Evolutionary conservation across 30 jellyfish, hydroid and myxozoan genomes (phyloP), one percentile per base, ranked within the genome.

Genomic region (Cassiopea andromeda): DNA sequence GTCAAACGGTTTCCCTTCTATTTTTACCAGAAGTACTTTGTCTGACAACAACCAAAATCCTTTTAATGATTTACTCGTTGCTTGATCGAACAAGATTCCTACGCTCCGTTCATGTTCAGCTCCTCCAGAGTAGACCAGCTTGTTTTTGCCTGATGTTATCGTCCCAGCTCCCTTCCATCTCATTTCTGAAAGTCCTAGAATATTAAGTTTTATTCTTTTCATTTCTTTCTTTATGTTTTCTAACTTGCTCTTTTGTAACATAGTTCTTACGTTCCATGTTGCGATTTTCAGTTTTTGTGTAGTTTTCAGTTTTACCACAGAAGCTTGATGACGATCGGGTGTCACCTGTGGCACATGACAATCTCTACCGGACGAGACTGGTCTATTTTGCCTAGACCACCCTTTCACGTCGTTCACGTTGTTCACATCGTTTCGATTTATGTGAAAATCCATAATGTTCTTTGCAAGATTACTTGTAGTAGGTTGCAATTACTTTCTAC

Each of bases 201-300:
- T 49, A 48, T 49, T 49, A 4, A 77, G 18, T 38, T 47, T 49
- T 50, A 46, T 2, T 49, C 73, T 77, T 74, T n/a, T 54, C 73
- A 46, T 49, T 16, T 77, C 86, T 77, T 4, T 3, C 38, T 5
- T 44, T 18, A 46, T 38, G n/a, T 44, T 75, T n/a, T 44, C 73
- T 46, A 77, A 69, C 45, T 77, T 77, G 16, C 86, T 76, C 2
- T 44, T 57, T 45, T 77, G 74, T 1, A 12, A 50, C 74, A 77
- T 49, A 48, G 86, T 77, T 60, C 86, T 43, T 44, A 50, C 86
- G 18, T 77, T 77, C 74, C 86, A 77, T 48, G 86, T 77, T 18
- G 43, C 74, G 48, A 77, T 57, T 49, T 69, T 49, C 47, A 49
- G n/a, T 2, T 48, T 64, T 49, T 38, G 3, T 50, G 54, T 57